Percentiles rank a stretch among this genome's conserved stretches.
Evolutionary conservation across 2,797 vertebrate species (phyloP).

Genomic region (Clarias fuscus): DNA sequence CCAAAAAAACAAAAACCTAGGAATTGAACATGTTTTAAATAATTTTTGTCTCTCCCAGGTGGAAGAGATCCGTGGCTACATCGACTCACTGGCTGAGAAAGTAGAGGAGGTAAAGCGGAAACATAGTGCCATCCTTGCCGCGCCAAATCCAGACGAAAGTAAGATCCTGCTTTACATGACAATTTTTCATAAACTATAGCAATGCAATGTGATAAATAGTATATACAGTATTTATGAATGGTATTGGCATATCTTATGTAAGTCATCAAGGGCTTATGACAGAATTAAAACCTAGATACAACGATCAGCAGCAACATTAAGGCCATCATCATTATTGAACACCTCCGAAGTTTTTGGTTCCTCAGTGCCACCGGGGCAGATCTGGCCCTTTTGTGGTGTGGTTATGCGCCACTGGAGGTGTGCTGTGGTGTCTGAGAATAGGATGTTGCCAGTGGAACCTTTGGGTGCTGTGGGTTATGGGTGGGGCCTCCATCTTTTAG

Average conservation of each 20-base stretch:
- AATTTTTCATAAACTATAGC: not conserved
- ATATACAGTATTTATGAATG: too few relatives aligned
- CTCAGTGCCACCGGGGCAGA: too few relatives aligned
- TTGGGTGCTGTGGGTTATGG: too few relatives aligned
- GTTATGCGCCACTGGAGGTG: too few relatives aligned
- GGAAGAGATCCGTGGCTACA: constrained; percentile 92
- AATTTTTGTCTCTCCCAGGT: constrained; percentile 72
- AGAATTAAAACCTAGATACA: not conserved
- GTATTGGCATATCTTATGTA: not conserved
- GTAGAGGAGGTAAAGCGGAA: constrained; percentile 97
- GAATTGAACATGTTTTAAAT: not conserved
- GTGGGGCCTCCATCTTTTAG: too few relatives aligned
- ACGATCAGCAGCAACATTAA: too few relatives aligned
- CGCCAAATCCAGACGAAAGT: constrained; percentile 91
- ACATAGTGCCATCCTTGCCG: constrained; percentile 92
- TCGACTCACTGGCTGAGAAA: constrained; percentile 90
- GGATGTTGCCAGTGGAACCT: too few relatives aligned
- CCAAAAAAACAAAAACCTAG: not conserved
- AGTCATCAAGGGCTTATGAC: not conserved
- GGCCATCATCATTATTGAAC: too few relatives aligned
- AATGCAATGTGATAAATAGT: not conserved
- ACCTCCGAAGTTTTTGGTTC: too few relatives aligned
- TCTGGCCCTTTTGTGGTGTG: too few relatives aligned
- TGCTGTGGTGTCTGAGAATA: too few relatives aligned
- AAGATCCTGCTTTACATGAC: constrained; percentile 43